A percentile compares a stretch with the other conserved stretches of the same genome.
Conservation (phyloP, 2,797 vertebrate genomes). For the Syngnathus rostellatus region DNA sequence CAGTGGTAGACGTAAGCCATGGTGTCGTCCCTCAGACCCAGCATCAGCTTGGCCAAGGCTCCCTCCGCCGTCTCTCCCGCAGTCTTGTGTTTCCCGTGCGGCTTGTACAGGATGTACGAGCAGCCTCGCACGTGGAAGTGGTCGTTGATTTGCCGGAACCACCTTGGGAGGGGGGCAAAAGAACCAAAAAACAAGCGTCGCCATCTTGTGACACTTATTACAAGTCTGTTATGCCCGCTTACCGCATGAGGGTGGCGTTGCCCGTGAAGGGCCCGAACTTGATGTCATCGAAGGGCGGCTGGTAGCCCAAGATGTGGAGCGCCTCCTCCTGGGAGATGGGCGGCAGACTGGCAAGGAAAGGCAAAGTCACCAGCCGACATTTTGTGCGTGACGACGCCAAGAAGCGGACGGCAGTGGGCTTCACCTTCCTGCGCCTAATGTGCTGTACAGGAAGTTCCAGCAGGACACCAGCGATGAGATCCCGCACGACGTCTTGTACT, state of each 20-base stretch:
- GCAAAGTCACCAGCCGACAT: not conserved
- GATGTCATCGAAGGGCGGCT: slow-evolving; percentile 96
- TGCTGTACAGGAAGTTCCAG: slow-evolving; percentile 98
- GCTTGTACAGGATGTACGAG: slow-evolving; percentile 96
- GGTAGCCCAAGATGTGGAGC: slow-evolving; percentile 93
- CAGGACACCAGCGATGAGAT: slow-evolving; percentile 95
- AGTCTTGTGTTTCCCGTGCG: slow-evolving; percentile 97
- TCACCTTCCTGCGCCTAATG: slow-evolving; percentile 90
- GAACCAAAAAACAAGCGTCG: no score
- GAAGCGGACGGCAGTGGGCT: not conserved
- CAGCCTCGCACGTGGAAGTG: slow-evolving; percentile 91
- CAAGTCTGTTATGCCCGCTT: not conserved
- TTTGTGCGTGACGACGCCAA: not conserved
- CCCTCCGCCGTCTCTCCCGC: slow-evolving; percentile 95
- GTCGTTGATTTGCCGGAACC: slow-evolving; percentile 99
- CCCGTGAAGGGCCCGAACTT: slow-evolving; percentile 97
- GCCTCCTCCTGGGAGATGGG: slow-evolving; percentile 97
- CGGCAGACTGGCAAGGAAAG: slow-evolving; percentile 70
- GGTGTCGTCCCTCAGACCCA: slow-evolving; percentile 87
- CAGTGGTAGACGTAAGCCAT: slow-evolving; percentile 98
- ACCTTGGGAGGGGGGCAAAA: slow-evolving; percentile 58
- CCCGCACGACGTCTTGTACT: slow-evolving; percentile 98
- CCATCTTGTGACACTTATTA: no score
- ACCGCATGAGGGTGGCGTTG: slow-evolving; percentile 96
- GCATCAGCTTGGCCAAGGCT: slow-evolving; percentile 85